phyloP scores from a whole-genome alignment of 2,888 invertebrate genomes.

The Drosophila mulleri region DNA sequence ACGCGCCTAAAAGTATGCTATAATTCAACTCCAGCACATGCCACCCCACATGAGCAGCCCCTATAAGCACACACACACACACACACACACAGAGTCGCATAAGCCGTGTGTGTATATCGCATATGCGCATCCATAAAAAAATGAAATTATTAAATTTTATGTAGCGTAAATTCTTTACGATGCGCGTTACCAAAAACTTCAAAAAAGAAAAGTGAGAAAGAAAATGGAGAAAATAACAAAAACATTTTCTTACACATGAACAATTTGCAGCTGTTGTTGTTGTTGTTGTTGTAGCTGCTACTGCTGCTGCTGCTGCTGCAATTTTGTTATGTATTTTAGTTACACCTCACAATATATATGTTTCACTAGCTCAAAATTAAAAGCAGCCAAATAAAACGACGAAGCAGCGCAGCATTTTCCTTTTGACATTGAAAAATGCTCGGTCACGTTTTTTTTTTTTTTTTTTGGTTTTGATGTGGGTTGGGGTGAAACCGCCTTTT shows the following conservation, averaged over 20 bases:
- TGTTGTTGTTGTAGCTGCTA: background rate
- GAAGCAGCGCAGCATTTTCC: slow-evolving; percentile 68
- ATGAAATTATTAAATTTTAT: slow-evolving; percentile 83
- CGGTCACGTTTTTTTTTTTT: slow-evolving; percentile 84
- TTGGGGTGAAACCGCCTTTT: slow-evolving; percentile 56
- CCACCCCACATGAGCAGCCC: slow-evolving; percentile 12
- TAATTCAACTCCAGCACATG: slow-evolving; percentile 70
- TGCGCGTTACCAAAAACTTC: slow-evolving; percentile 21
- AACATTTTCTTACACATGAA: slow-evolving; percentile 71
- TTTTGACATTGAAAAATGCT: slow-evolving; percentile 86
- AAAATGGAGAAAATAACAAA: slow-evolving; percentile 17
- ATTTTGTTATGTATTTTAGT: slow-evolving; percentile 23
- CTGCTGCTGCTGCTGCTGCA: slow-evolving; percentile 16
- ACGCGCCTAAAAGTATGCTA: slow-evolving; percentile 81
- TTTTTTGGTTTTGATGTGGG: background rate
- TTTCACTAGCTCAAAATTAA: slow-evolving; percentile 42
- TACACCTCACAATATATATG: slow-evolving; percentile 31
- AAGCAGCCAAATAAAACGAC: slow-evolving; percentile 30
- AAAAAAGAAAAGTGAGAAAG: slow-evolving; percentile 7
- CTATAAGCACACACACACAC: slow-evolving; percentile 15
- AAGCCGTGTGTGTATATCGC: slow-evolving; percentile 25
- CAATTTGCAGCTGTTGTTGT: slow-evolving; percentile 54
- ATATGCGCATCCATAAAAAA: slow-evolving; percentile 66
- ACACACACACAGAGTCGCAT: background rate
- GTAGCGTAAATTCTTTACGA: slow-evolving; percentile 83